phyloP scores from a whole-genome alignment of 2,888 invertebrate genomes.

The Petrolisthes manimaculis region DNA sequence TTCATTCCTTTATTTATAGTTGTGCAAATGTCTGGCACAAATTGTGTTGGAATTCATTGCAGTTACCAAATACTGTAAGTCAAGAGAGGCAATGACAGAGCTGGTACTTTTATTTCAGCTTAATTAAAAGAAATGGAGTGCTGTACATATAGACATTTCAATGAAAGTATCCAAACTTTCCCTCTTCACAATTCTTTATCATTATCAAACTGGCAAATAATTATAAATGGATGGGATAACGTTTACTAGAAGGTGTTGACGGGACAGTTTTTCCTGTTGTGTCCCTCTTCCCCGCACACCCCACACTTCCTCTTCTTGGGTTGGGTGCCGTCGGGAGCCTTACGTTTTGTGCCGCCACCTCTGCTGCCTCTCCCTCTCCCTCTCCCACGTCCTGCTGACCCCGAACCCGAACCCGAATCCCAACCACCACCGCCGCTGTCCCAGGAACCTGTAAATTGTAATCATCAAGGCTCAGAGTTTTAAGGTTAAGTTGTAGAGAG shows the following conservation, averaged over 20 bases:
- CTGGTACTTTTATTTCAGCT: too few species aligned
- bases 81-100: too few species aligned
- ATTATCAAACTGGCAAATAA: neutral
- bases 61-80: too few species aligned
- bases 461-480: too few species aligned
- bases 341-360: constrained; percentile 23
- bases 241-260: neutral
- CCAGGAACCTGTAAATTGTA: too few species aligned
- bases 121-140: too few species aligned
- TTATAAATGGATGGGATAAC: neutral
- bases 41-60: too few species aligned
- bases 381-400: constrained; percentile 14
- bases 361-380: constrained; percentile 20
- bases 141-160: too few species aligned
- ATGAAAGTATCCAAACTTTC: neutral
- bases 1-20: too few species aligned
- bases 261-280: constrained; percentile 61
- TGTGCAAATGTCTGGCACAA: too few species aligned
- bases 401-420: constrained; percentile 8
- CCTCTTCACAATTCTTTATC: neutral
- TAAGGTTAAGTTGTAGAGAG: too few species aligned
- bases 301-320: constrained; percentile 62
- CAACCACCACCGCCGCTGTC: too few species aligned
- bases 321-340: neutral
- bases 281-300: constrained; percentile 63